Percentiles rank a stretch among this genome's conserved stretches.
Conservation (phyloP, 1,140 invertebrate genomes). For the Drosophila suzukii region DNA sequence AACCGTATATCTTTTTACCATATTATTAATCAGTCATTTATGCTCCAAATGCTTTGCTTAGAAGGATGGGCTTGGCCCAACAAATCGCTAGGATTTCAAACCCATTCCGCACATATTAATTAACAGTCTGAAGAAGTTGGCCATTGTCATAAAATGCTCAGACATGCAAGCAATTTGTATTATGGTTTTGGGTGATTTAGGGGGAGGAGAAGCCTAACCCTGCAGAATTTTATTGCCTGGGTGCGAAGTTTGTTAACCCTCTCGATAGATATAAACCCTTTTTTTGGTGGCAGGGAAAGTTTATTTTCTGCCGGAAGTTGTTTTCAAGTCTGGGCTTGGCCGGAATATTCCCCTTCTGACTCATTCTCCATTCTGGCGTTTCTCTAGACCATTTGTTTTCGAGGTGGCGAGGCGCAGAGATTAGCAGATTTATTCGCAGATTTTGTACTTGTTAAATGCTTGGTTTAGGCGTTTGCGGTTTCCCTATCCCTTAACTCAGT, state of each 20-base stretch:
- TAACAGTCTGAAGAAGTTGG: constrained; percentile 48
- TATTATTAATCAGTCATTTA: constrained; percentile 48
- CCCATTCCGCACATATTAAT: constrained; percentile 45
- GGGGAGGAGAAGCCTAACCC: constrained; percentile 27
- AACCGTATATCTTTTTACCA: not conserved
- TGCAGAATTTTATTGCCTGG: constrained; percentile 56
- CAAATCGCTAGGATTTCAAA: constrained; percentile 9
- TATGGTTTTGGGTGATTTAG: constrained; percentile 33
- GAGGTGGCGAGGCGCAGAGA: constrained; percentile 69
- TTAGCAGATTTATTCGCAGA: constrained; percentile 77
- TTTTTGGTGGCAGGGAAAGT: constrained; percentile 56
- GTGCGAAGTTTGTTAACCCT: constrained; percentile 75
- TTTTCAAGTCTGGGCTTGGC: constrained; percentile 60
- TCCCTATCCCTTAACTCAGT: constrained; percentile 20
- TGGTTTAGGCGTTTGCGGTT: constrained; percentile 18
- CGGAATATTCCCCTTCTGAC: constrained; percentile 59
- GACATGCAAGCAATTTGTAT: constrained; percentile 81
- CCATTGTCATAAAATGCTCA: constrained; percentile 72
- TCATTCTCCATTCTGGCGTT: constrained; percentile 50
- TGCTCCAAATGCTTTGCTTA: constrained; percentile 21
- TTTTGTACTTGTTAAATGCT: constrained; percentile 71
- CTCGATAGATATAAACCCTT: constrained; percentile 57
- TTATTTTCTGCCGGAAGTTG: constrained; percentile 77
- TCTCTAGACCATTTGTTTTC: constrained; percentile 21
- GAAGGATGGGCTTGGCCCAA: constrained; percentile 14